phyloP scores from a whole-genome alignment of 2,888 invertebrate genomes.

The Sarcophaga variegata region DNA sequence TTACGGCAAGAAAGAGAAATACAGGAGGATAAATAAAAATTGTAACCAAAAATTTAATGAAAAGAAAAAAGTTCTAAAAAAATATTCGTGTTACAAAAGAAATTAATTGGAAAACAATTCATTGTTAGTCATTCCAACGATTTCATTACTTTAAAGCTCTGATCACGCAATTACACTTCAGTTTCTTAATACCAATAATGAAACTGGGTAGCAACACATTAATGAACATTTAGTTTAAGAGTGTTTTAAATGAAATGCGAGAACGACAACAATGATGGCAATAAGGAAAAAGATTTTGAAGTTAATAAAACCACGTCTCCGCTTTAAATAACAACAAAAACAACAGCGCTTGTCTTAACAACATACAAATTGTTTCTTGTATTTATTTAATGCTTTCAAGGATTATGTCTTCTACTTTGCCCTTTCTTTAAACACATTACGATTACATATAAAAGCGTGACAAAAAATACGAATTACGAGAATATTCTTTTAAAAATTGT shows the following conservation, averaged over 20 bases:
- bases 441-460: slow-evolving; percentile 49
- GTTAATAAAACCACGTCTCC: slow-evolving; percentile 47
- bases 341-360: slow-evolving; percentile 20
- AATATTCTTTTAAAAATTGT: not conserved
- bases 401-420: too few relatives aligned
- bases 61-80: too few relatives aligned
- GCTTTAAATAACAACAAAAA: slow-evolving; percentile 41
- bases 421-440: not conserved
- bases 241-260: slow-evolving; percentile 32
- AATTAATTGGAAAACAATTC: too few relatives aligned
- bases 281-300: not conserved
- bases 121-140: not conserved
- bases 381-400: slow-evolving; percentile 38
- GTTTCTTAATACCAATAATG: not conserved
- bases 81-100: too few relatives aligned
- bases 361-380: slow-evolving; percentile 44
- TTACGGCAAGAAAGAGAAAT: too few relatives aligned
- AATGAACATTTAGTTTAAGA: slow-evolving; percentile 48
- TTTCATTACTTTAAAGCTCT: slow-evolving; percentile 9
- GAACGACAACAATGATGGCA: not conserved
- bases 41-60: too few relatives aligned
- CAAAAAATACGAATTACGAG: slow-evolving; percentile 50
- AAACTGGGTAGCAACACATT: slow-evolving; percentile 61
- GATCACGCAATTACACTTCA: not conserved
- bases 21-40: too few relatives aligned